Evolutionary conservation across 2,888 invertebrate genomes (phyloP).

Genomic region (Hoplodrina ambigua): DNA sequence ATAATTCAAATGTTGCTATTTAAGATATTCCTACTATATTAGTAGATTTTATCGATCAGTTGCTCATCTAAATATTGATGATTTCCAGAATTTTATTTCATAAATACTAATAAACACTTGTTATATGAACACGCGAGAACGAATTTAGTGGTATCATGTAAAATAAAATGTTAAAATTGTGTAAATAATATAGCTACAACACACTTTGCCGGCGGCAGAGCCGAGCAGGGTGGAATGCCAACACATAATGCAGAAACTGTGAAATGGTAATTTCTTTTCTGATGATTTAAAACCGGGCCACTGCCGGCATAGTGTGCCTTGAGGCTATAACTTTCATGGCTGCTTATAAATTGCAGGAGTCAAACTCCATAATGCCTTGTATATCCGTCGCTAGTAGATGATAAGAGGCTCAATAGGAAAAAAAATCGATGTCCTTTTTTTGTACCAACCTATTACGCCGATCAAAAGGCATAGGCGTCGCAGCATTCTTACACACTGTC

Average conservation of each 20-base stretch:
- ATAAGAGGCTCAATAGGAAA: slow-evolving; percentile 32
- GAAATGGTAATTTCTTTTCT: slow-evolving; percentile 1
- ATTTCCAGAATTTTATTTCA: slow-evolving; percentile 45
- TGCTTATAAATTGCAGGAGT: slow-evolving; percentile 53
- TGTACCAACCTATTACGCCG: neutral
- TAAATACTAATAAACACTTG: slow-evolving; percentile 54
- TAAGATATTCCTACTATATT: slow-evolving; percentile 61
- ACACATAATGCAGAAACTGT: neutral
- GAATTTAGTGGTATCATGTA: slow-evolving; percentile 46
- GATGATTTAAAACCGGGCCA: neutral
- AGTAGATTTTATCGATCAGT: slow-evolving; percentile 62
- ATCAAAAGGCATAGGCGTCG: neutral
- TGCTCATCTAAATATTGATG: slow-evolving; percentile 58
- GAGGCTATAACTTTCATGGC: slow-evolving; percentile 37
- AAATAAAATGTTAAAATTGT: slow-evolving; percentile 26
- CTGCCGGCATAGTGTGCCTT: neutral
- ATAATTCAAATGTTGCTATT: slow-evolving; percentile 52
- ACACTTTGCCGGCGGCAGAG: neutral
- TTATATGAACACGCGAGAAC: slow-evolving; percentile 56
- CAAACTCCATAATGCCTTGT: slow-evolving; percentile 58
- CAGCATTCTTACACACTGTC: neutral
- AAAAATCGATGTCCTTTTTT: slow-evolving; percentile 1
- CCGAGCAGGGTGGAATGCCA: too few species aligned
- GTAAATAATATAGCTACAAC: slow-evolving; percentile 18
- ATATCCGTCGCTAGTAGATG: slow-evolving; percentile 53